A percentile compares a stretch with the other conserved stretches of the same genome.
Evolutionary conservation across 2,113 vertebrate genomes (phyloP).

Genomic region (Apodemus speciosus): DNA sequence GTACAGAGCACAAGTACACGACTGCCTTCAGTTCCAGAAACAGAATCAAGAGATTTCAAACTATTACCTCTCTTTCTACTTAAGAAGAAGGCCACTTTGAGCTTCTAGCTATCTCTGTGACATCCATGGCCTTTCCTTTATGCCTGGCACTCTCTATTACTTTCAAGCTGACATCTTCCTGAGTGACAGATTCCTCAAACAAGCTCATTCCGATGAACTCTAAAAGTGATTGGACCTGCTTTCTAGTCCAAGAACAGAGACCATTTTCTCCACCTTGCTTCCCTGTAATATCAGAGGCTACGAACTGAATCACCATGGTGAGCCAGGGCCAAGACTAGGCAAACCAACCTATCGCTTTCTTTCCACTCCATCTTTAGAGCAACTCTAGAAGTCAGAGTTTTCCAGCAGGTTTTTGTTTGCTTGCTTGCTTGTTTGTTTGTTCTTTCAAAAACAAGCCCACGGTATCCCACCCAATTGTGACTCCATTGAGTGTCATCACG

Average conservation of each 20-base stretch:
- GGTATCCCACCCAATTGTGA: neutral
- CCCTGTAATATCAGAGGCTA: neutral
- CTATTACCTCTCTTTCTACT: neutral
- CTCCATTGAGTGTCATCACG: neutral
- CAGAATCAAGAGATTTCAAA: neutral
- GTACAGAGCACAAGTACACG: neutral
- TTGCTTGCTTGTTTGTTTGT: neutral
- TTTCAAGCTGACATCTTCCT: slow-evolving; percentile 14
- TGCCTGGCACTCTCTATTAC: neutral
- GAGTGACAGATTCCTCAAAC: slow-evolving; percentile 6
- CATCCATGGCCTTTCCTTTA: neutral
- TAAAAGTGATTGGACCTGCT: neutral
- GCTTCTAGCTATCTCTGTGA: neutral
- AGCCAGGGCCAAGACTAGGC: neutral
- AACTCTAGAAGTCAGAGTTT: neutral
- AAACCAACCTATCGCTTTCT: neutral
- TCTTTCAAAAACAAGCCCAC: neutral
- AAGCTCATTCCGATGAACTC: neutral
- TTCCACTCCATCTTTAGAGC: neutral
- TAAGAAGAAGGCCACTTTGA: neutral
- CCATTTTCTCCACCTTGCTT: neutral
- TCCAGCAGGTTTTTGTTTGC: neutral
- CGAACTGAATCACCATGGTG: neutral
- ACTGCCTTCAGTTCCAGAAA: neutral
- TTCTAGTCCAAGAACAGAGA: neutral